Evolutionary conservation across 2,797 vertebrate species (phyloP).

Genomic region (Mallotus villosus): DNA sequence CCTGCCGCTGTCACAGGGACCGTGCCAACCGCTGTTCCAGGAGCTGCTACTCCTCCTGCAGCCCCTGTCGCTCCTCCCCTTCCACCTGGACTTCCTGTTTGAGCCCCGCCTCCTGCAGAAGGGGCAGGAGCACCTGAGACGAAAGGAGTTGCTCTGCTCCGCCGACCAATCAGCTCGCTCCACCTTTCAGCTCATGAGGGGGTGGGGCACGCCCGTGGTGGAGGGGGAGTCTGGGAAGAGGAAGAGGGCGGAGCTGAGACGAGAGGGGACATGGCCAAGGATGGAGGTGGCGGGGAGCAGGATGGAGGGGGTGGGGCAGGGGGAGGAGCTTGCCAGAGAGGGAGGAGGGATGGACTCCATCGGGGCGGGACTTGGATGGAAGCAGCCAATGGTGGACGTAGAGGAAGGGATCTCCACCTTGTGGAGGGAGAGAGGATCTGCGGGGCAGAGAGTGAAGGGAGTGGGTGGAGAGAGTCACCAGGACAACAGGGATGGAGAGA

Average conservation of each 20-base stretch:
- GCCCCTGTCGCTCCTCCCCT: conserved; percentile 92
- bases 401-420: conserved; percentile 44
- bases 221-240: conserved; percentile 54
- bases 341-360: conserved; percentile 41
- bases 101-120: conserved; percentile 88
- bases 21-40: conserved; percentile 86
- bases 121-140: conserved; percentile 85
- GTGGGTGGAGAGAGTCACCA: conserved; percentile 36
- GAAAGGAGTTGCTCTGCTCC: conserved; percentile 88
- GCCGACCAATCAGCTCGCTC: conserved; percentile 83
- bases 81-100: conserved; percentile 92
- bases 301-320: conserved; percentile 33
- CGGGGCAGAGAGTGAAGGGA: conserved; percentile 49
- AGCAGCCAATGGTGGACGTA: conserved; percentile 45
- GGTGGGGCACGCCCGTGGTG: conserved; percentile 63
- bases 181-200: conserved; percentile 91
- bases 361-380: conserved; percentile 54
- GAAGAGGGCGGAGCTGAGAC: conserved; percentile 55
- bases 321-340: conserved; percentile 30
- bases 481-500: conserved; percentile 23
- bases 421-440: conserved; percentile 57
- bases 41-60: conserved; percentile 94
- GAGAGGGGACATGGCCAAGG: conserved; percentile 75
- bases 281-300: conserved; percentile 44
- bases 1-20: conserved; percentile 84